Conservation (phyloP, 2,113 vertebrate genomes). For the Tetrao urogallus region DNA sequence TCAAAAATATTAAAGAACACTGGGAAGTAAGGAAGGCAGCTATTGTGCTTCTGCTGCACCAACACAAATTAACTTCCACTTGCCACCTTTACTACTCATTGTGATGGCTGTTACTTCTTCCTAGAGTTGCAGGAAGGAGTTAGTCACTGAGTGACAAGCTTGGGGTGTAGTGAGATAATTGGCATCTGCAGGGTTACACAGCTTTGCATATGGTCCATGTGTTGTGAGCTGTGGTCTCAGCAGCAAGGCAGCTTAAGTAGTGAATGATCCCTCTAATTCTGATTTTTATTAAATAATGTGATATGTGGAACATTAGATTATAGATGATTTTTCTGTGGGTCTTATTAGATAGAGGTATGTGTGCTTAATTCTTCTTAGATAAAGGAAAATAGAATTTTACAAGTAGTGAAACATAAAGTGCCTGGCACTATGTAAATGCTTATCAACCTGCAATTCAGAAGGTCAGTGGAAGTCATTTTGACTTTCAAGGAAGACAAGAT, state of each 20-base stretch:
- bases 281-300: not conserved
- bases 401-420: not conserved
- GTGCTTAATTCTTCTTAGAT: not conserved
- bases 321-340: not conserved
- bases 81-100: not conserved
- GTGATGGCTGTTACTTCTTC: not conserved
- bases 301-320: not conserved
- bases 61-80: not conserved
- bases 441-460: not conserved
- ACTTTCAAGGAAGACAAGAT: not conserved
- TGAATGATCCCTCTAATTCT: not conserved
- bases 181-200: not conserved
- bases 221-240: not conserved
- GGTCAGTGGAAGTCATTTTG: not conserved
- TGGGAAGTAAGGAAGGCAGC: not conserved
- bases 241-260: not conserved
- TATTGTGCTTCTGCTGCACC: too few species aligned
- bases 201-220: rapidly evolving
- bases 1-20: not conserved
- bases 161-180: not conserved
- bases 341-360: not conserved
- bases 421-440: not conserved
- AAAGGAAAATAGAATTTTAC: not conserved
- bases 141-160: not conserved
- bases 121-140: not conserved